Conservation (phyloP, 2,888 invertebrate genomes). For the Eutolmus rufibarbis region DNA sequence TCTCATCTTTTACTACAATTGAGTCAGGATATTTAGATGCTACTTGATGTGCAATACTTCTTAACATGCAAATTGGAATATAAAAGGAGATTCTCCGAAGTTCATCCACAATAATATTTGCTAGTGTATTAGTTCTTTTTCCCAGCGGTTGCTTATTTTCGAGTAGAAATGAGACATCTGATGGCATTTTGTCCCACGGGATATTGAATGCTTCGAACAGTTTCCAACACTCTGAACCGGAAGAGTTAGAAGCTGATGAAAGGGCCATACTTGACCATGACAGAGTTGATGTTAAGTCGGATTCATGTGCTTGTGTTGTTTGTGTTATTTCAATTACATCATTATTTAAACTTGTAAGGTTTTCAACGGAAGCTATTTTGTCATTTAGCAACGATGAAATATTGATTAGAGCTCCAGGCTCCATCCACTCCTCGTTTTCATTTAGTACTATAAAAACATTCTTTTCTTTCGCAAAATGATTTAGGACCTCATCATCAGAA, state of each 20-base stretch:
- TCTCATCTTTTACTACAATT: background rate
- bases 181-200: background rate
- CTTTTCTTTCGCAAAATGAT: background rate
- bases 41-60: slow-evolving; percentile 20
- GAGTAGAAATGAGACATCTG: background rate
- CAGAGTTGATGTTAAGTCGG: background rate
- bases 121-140: background rate
- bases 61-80: slow-evolving; percentile 30
- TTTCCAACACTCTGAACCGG: background rate
- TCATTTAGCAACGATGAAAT: too few species aligned
- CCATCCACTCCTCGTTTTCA: too few species aligned
- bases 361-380: too few species aligned
- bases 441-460: background rate
- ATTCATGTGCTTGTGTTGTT: background rate
- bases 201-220: background rate
- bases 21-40: slow-evolving; percentile 34
- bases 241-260: background rate
- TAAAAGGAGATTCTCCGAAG: slow-evolving; percentile 4
- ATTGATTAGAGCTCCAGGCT: too few species aligned
- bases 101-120: slow-evolving; percentile 26
- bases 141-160: background rate
- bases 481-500: slow-evolving; percentile 6
- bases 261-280: background rate
- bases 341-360: too few species aligned
- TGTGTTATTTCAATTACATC: background rate